Base-by-base conservation (phyloP, 1,140 invertebrate genomes). In the Aethina tumida region DNA sequence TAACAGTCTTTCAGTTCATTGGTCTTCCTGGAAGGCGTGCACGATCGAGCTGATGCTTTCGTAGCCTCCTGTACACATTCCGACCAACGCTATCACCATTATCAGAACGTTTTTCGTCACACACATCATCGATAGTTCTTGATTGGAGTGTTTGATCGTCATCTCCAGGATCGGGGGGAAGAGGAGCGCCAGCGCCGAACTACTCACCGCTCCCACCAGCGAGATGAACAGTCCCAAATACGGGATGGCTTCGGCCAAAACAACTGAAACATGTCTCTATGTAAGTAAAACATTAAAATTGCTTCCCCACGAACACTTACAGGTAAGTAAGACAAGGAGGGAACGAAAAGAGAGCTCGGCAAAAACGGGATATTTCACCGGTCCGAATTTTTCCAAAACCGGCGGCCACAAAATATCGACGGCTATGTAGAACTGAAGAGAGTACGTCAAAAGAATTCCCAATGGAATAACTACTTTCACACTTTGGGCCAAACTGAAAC, bases 361-460 rank as follows among this genome's bases (percentile, higher is more conserved):
- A 6, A 67, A 14, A 3, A 69, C 53, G 14, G 71, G 69, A 41
- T 66, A 66, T 39, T 66, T 66, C 35, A 70, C 68, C 9, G 71
- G 68, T 6, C 67, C 64, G 26, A 67, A 68, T 15, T 56, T 56
- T 2, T 65, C 50, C n/a, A 59, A 45, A 0, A 78, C 45, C 14
- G 46, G 50, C 0, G 72, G 70, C 75, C 74, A 79, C 14, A 77
- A 65, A 19, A 80, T 77, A 16, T 72, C 73, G 14, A 78, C 64
- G 22, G 87, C 81, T 2, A 93, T 84, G 58, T 90, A 93, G 50
- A 90, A 80, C 64, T 93, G 88, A 29, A 94, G 66, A n/a, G 81
- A 77, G 62, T 85, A 91, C 0, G 79, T 75, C 31, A 89, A 65
- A 45, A 86, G 73, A 44, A 90, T 80, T 10, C 80, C 79, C 4